These are phyloP conservation scores for Cryptoblepharus egeriae DNA, from an alignment of 2,797 vertebrate genomes.

Conservation along the genomic window DNA sequence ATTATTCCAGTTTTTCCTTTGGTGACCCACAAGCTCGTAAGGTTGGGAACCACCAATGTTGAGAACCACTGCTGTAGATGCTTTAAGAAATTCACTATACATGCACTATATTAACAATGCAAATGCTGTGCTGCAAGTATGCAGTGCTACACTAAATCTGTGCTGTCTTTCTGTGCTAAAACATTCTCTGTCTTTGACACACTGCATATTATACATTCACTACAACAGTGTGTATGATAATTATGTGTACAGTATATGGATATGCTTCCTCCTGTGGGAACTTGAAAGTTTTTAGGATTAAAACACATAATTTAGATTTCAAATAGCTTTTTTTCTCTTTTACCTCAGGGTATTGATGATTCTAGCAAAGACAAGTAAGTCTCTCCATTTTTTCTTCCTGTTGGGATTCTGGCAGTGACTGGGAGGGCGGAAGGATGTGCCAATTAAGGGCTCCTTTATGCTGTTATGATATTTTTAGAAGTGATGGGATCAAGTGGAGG, in stretches of 20 bases:
- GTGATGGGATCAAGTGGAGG: neutral
- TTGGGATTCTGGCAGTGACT: neutral
- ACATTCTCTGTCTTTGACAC: neutral
- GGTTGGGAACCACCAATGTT: too few relatives aligned
- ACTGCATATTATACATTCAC: neutral
- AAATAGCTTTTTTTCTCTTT: slow-evolving; percentile 12
- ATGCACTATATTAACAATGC: too few relatives aligned
- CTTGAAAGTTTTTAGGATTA: neutral
- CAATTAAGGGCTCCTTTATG: neutral
- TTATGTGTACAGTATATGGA: too few relatives aligned
- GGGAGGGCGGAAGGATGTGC: neutral
- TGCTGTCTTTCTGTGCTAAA: neutral
- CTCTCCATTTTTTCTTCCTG: neutral
- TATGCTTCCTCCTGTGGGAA: neutral
- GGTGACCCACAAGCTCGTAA: too few relatives aligned
- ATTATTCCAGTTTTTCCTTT: too few relatives aligned
- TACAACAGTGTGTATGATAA: neutral
- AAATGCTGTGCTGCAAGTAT: too few relatives aligned
- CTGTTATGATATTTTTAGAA: neutral
- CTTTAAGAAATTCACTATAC: neutral
- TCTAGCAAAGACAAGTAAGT: slow-evolving; percentile 96
- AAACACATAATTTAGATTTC: neutral
- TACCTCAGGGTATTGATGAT: slow-evolving; percentile 91
- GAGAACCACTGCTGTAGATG: too few relatives aligned
- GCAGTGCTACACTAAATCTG: neutral